Percentiles rank a stretch among this genome's conserved stretches.
Evolutionary conservation across 2,888 invertebrate genomes (phyloP).

Genomic region (Anodontia alba): DNA sequence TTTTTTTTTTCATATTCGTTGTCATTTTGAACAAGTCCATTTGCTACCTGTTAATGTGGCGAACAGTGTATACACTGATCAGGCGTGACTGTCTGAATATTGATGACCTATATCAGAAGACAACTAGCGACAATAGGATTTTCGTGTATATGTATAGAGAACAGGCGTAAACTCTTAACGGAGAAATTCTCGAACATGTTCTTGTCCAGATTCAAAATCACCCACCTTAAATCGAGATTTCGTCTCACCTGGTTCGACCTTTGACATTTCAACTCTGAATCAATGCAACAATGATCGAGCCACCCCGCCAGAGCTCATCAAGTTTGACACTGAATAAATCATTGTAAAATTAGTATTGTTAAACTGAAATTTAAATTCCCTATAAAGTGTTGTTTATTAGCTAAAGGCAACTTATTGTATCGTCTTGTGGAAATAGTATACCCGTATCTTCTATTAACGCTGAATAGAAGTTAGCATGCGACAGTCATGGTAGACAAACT

Average conservation of each 20-base stretch:
- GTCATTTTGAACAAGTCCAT: no score
- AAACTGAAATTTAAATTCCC: conserved; percentile 14
- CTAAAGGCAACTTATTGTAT: conserved; percentile 1
- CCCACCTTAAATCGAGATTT: background rate
- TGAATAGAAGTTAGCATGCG: conserved; percentile 15
- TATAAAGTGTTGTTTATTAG: conserved; percentile 20
- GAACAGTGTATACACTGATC: no score
- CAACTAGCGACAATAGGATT: no score
- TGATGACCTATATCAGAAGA: no score
- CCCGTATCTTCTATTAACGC: background rate
- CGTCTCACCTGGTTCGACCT: conserved; percentile 4
- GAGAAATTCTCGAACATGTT: no score
- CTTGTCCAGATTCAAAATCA: no score
- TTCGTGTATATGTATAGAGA: no score
- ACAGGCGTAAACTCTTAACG: no score
- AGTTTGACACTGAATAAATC: conserved; percentile 12
- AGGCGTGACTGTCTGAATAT: no score
- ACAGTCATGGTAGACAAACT: conserved; percentile 11
- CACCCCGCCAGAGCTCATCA: conserved; percentile 14
- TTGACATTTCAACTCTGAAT: conserved; percentile 11
- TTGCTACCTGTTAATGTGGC: no score
- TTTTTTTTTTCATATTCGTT: no score
- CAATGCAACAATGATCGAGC: conserved; percentile 3
- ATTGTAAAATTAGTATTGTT: conserved; percentile 11
- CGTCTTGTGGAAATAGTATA: conserved; percentile 1